Evolutionary conservation across 30 jellyfish, hydroid and myxozoan genomes (phyloP).

Genomic region (Aurelia sp.): DNA sequence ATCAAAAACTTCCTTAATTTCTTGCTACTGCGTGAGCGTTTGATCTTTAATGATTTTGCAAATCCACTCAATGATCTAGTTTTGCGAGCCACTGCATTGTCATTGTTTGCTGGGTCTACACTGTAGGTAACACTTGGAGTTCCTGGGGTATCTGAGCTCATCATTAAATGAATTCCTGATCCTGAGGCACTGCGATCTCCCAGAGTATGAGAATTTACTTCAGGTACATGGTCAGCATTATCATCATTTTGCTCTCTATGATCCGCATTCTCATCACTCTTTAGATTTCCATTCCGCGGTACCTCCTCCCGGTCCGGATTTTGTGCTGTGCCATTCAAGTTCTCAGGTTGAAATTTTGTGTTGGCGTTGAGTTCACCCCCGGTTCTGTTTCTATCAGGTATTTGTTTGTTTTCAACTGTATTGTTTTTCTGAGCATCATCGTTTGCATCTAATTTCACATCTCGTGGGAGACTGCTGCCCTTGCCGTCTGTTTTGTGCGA

Average conservation of each 20-base stretch:
- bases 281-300: not conserved
- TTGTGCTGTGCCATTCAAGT: not conserved
- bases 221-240: not conserved
- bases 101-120: not conserved
- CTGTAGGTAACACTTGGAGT: not conserved
- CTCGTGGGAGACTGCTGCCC: conserved; percentile 8
- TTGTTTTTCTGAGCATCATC: not conserved
- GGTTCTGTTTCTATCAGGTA: not conserved
- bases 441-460: conserved; percentile 6
- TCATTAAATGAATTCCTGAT: conserved; percentile 29
- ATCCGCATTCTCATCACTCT: not conserved
- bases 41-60: not conserved
- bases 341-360: not conserved
- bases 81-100: conserved; percentile 1
- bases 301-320: conserved; percentile 8
- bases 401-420: not conserved
- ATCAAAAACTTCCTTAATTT: conserved; percentile 44
- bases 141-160: not conserved
- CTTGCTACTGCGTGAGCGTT: conserved; percentile 40
- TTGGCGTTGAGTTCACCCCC: conserved; percentile 52
- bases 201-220: too few relatives aligned
- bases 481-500: conserved; percentile 14
- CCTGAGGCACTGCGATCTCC: conserved; percentile 15
- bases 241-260: not conserved
- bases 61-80: conserved; percentile 33